A percentile compares a stretch with the other conserved stretches of the same genome.
Evolutionary conservation across 2,113 vertebrate species (phyloP).

Genomic region (Pantherophis guttatus): DNA sequence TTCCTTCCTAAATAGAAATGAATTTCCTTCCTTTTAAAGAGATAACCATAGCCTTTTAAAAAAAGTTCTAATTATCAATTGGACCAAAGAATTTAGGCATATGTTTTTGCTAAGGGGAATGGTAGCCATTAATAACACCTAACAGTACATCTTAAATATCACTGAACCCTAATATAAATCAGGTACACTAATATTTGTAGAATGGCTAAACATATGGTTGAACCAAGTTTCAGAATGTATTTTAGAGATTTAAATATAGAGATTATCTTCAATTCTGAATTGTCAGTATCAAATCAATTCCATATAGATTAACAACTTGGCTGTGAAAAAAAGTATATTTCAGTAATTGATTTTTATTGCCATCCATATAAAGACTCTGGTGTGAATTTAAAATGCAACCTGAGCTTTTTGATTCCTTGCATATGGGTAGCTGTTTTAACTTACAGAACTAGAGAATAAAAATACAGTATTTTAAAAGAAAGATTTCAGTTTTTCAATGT

Average conservation of each 20-base stretch:
- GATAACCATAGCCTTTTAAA: no score
- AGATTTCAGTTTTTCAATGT: not conserved
- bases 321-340: not conserved
- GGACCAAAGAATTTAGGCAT: no score
- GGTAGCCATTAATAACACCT: not conserved
- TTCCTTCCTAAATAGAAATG: not conserved
- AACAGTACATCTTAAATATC: not conserved
- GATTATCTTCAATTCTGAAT: not conserved
- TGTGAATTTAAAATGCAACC: conserved; percentile 5
- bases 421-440: not conserved
- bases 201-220: not conserved
- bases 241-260: not conserved
- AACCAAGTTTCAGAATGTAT: not conserved
- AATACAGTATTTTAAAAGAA: not conserved
- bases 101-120: no score
- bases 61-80: no score
- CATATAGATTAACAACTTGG: not conserved
- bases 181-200: not conserved
- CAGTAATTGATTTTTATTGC: not conserved
- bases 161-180: not conserved
- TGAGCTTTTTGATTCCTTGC: not conserved
- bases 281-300: not conserved
- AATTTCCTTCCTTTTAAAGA: no score
- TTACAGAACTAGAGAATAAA: not conserved
- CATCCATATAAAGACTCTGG: not conserved